phyloP scores from a whole-genome alignment of 1,140 invertebrate genomes.

The Caenorhabditis latens region DNA sequence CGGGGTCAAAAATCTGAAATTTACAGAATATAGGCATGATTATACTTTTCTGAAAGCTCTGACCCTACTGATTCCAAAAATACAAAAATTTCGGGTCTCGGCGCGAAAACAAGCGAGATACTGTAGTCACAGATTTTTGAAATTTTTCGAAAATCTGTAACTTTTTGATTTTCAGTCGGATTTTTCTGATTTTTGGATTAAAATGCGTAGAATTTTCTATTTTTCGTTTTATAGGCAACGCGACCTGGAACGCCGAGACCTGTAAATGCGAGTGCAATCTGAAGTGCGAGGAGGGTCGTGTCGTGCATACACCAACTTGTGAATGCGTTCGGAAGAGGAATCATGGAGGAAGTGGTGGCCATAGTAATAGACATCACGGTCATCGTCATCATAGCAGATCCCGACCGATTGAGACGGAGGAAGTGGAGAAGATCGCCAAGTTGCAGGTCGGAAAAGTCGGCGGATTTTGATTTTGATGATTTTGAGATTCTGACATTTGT shows the following conservation, averaged over 20 bases:
- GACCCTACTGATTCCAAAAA: no score
- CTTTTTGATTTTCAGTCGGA: background rate
- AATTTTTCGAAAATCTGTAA: background rate
- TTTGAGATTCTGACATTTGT: no score
- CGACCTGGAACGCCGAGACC: slow-evolving; percentile 13
- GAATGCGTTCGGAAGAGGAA: background rate
- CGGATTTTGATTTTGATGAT: background rate
- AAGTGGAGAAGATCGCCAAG: slow-evolving; percentile 34
- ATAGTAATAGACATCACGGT: background rate
- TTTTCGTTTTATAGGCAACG: background rate
- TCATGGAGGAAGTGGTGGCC: background rate
- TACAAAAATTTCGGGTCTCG: no score
- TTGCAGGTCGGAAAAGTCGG: slow-evolving; percentile 23
- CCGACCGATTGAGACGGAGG: background rate
- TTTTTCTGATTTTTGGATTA: no score
- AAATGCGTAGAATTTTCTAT: no score
- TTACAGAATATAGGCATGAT: no score
- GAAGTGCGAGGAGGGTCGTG: background rate
- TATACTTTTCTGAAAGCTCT: no score
- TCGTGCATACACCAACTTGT: background rate
- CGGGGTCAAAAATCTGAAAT: no score
- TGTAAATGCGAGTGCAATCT: slow-evolving; percentile 36
- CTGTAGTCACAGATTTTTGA: no score
- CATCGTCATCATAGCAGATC: slow-evolving; percentile 20
- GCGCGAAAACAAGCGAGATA: no score